Evolutionary conservation across 2,888 invertebrate species (phyloP).

Genomic region (Ophonus ardosiacus): DNA sequence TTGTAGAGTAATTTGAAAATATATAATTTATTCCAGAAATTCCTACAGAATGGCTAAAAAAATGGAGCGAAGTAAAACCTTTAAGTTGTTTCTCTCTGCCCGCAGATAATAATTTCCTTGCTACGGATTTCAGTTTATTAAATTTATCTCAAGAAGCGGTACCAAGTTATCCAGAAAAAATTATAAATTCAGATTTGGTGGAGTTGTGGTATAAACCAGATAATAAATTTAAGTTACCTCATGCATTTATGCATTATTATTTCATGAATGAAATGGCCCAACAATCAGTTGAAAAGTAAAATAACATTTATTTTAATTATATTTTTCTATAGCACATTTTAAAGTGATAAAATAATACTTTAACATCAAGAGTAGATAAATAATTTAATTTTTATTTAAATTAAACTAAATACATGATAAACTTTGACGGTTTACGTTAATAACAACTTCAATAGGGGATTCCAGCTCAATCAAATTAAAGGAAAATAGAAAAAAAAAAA

Average conservation of each 20-base stretch:
- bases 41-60: constrained; percentile 80
- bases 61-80: constrained; percentile 80
- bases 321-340: constrained; percentile 4
- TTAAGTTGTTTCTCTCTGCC: constrained; percentile 83
- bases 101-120: constrained; percentile 84
- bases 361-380: too few relatives aligned
- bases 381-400: too few relatives aligned
- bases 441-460: too few relatives aligned
- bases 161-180: constrained; percentile 78
- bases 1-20: neutral
- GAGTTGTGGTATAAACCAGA: constrained; percentile 93
- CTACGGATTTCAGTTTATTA: constrained; percentile 83
- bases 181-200: constrained; percentile 77
- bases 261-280: constrained; percentile 84
- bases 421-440: too few relatives aligned
- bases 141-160: constrained; percentile 72
- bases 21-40: constrained; percentile 76
- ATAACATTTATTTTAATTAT: constrained; percentile 18
- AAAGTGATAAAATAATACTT: too few relatives aligned
- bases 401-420: too few relatives aligned
- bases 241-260: constrained; percentile 85
- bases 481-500: too few relatives aligned
- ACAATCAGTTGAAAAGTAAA: constrained; percentile 82
- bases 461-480: too few relatives aligned
- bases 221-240: constrained; percentile 88